Base-by-base conservation (phyloP, 37 sponge, comb jelly and placozoan genomes). In the Crambe crambe region DNA sequence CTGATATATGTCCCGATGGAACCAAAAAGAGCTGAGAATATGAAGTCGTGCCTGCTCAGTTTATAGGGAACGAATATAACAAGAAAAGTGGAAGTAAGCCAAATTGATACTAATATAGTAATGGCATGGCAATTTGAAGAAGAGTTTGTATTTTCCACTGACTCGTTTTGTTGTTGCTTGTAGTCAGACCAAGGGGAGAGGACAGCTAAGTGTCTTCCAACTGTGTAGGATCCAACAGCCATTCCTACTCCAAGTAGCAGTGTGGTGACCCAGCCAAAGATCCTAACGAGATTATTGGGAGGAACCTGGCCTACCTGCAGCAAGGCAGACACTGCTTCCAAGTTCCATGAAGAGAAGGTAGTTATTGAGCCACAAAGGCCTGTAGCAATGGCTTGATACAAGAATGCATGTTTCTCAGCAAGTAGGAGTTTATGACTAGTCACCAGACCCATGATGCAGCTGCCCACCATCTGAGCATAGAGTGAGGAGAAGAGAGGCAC, bases 331-430 rank as follows among this genome's bases (percentile, higher is more conserved):
- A 80, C 58, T 23, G 84, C 83, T 34, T 89, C 89, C 26, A 32
- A 57, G 57, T 89, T 89, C 89, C 89, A 89, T 0, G 89, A 72
- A 10, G 89, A 89, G 43, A 89, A 89, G 44, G 89, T 89, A 2
- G 89, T 89, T 26, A 89, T 67, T 20, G 89, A 89, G 12, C 89
- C 89, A 59, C 89, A 89, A 37, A 89, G 57, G 42, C 89, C 89
- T 15, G 89, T 89, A 21, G 89, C 67, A 6, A 89, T 47, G 18
- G 83, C 76, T 21, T 77, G 77, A 56, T 89, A 89, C 8, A 77
- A 21, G 22, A 43, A 38, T 0, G 38, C 38, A 62, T 87, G 72
- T 0, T 74, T 76, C 15, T 70, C 39, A 17, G 67, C 63, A 3
- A 89, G 63, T 0, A 60, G 62, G 0, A 61, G n/a, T 40, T 77